These are phyloP conservation scores for Mesoclemmys tuberculata DNA, from an alignment of 2,113 vertebrate species.

Conservation along the genomic window DNA sequence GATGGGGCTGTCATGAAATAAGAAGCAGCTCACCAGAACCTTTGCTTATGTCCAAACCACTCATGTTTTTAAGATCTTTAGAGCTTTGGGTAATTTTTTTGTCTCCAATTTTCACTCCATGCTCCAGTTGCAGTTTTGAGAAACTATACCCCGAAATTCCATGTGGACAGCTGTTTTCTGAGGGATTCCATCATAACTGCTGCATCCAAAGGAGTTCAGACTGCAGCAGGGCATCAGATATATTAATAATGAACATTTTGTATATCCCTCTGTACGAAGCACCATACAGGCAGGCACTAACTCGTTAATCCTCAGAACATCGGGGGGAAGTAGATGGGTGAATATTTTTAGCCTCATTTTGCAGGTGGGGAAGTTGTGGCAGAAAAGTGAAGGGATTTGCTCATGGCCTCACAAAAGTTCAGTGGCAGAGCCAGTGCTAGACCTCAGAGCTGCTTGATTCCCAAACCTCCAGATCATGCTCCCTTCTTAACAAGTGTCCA, in stretches of 20 bases:
- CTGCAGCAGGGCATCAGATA: neutral
- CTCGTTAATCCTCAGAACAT: neutral
- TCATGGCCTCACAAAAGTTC: neutral
- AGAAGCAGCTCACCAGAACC: fast-evolving
- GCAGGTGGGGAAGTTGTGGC: neutral
- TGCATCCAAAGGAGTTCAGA: neutral
- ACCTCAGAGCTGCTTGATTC: neutral
- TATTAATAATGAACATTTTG: neutral
- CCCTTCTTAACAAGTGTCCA: neutral
- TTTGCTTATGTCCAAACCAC: fast-evolving
- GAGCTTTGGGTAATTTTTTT: neutral
- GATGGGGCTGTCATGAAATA: fast-evolving
- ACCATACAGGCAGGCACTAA: neutral
- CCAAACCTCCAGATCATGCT: neutral
- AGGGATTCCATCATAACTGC: neutral
- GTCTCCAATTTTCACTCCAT: neutral
- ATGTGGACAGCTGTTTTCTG: neutral
- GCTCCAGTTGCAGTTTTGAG: neutral
- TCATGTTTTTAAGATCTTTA: fast-evolving
- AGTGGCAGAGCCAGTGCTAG: neutral
- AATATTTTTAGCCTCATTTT: neutral
- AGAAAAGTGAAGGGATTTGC: neutral
- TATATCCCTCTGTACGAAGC: neutral
- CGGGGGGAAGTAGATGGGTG: neutral
- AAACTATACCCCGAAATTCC: neutral